Evolutionary conservation across 2,113 vertebrate genomes (phyloP), one percentile per base, ranked within the genome.

Genomic region (Pomatostomus ruficeps): DNA sequence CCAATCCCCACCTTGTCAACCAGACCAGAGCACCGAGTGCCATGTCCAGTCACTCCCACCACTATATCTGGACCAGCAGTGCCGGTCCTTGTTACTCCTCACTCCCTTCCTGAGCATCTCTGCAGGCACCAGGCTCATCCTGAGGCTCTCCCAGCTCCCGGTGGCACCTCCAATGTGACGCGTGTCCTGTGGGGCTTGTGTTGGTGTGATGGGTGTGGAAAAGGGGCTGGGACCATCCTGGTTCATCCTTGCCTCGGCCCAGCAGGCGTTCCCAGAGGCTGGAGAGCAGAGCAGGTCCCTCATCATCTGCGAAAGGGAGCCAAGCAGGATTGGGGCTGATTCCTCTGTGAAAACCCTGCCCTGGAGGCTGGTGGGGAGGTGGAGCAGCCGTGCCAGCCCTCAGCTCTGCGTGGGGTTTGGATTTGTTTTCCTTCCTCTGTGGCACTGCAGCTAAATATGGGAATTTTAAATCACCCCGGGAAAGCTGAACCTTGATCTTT

Each of bases 41-140:
- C 31, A 14, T 1, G 1, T 36, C 45, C 46, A 59, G 68, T 25
- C 24, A 25, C 40, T 72, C 21, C 63, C 25, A 7, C 28, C 33
- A 1, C 1, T 2, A 8, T 26, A 25, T 11, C 59, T 76, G 76
- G 38, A 25, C 12, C 1, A 3, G 29, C 46, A 83, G 1, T 42
- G 26, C 43, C 7, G 7, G 9, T 68, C 49, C 45, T 40, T 29
- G 20, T 57, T 29, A 21, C 20, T 45, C 24, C 31, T 43, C n/a
- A 5, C 12, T 59, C 40, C 18, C 31, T 72, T 10, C 24, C 40
- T 46, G 49, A 81, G 63, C 45, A 65, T 31, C 85, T 58, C 70
- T 78, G 65, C 2, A 7, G 57, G 35, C 46, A 57, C 16, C 19
- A 35, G 46, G 14, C n/a, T 62, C 42, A 28, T 48, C 48, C 28